phyloP scores from a whole-genome alignment of 2,888 invertebrate species.

The Odontomyia ornata region DNA sequence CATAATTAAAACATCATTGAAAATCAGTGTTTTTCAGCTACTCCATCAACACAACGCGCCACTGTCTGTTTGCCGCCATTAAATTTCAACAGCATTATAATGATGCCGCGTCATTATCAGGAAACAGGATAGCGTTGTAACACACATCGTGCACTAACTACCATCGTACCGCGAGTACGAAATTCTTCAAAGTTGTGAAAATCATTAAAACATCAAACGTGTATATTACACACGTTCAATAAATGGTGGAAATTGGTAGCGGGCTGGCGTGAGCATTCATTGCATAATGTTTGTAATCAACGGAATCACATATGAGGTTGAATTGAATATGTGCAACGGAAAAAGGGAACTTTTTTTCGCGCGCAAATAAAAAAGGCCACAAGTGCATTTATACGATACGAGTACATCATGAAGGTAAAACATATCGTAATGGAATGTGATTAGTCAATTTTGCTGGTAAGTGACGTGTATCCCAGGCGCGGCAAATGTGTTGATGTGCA shows the following conservation, averaged over 20 bases:
- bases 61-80: conserved; percentile 3
- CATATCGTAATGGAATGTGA: conserved; percentile 2
- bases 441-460: neutral
- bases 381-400: neutral
- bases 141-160: too few relatives aligned
- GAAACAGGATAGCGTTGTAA: too few relatives aligned
- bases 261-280: neutral
- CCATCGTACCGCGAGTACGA: too few relatives aligned
- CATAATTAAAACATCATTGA: conserved; percentile 34
- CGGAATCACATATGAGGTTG: too few relatives aligned
- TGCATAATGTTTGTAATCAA: neutral
- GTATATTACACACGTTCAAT: neutral
- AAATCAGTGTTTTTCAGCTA: neutral
- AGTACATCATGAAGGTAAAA: neutral
- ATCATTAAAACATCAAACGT: neutral
- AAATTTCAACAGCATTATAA: too few relatives aligned
- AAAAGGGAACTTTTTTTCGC: too few relatives aligned
- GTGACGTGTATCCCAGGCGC: too few relatives aligned
- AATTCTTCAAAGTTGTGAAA: neutral
- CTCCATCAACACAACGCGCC: conserved; percentile 9
- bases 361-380: too few relatives aligned
- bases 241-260: neutral
- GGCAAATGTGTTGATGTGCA: neutral
- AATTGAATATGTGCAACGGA: too few relatives aligned
- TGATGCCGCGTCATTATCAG: too few relatives aligned